Evolutionary conservation across 2,888 invertebrate genomes (phyloP), one percentile per base, ranked within the genome.

Genomic region (Atherix ibis): DNA sequence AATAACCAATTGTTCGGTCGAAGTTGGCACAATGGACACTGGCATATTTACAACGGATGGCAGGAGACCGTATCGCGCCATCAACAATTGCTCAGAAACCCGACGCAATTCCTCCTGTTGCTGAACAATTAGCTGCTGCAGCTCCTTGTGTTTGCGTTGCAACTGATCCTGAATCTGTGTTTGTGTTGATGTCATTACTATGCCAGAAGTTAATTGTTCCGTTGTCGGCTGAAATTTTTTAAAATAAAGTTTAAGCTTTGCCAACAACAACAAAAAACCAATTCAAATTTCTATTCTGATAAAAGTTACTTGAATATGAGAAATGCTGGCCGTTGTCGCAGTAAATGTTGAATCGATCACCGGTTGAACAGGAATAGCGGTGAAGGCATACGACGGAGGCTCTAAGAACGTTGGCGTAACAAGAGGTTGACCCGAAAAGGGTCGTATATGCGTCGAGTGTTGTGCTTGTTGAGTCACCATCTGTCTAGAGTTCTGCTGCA

Each of bases 51-150:
- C 37, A 39, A 56, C 44, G 5, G 58, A 48, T 31, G 63, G 67
- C 22, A 71, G 48, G 9, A 85, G 67, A 5, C 84, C 84, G 44
- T 83, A 76, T 48, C 81, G 70, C 1, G 85, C 81, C 56, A 88
- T 73, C 31, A 85, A 56, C 34, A 89, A 63, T 51, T 88, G 87
- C 51, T 88, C 85, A n/a, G 85, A 85, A 1, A 89, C 82, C 43
- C 76, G 69, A 27, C 81, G 67, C 43, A 89, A 58, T 55, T 89
- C 87, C 49, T 87, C 85, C 52, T 88, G 87, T 50, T 88, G 87
- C 43, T 80, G 73, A 33, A 78, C 71, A 39, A 89, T 87, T 50
- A 84, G 67, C 48, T 83, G 76, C 53, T 88, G 84, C 39, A 89
- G 61, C 51, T 87, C 80, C 42, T 83, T 83, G 50, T 88, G 87